Conservation (phyloP, 2,113 vertebrate genomes). For the Poeciliopsis occidentalis region DNA sequence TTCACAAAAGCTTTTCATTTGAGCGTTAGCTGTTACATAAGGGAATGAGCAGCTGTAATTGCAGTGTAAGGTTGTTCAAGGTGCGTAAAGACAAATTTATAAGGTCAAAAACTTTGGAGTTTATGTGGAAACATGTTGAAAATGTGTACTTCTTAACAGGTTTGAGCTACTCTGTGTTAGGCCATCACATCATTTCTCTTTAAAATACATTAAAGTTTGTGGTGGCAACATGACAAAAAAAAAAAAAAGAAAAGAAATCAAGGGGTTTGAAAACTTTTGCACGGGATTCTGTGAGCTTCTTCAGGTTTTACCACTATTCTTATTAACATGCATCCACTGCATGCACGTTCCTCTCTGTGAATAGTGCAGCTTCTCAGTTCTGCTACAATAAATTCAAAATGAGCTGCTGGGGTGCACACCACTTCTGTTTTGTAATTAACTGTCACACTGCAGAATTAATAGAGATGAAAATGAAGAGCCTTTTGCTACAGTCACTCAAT, state of each 20-base stretch:
- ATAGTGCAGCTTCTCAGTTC: constrained; percentile 46
- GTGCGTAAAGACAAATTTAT: too few relatives aligned
- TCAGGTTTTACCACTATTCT: background rate
- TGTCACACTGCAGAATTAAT: constrained; percentile 57
- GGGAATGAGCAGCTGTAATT: too few relatives aligned
- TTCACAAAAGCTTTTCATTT: background rate
- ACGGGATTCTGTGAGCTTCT: background rate
- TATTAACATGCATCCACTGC: constrained; percentile 28
- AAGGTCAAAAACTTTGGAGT: background rate
- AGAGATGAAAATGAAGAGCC: constrained; percentile 32
- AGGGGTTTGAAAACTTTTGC: background rate
- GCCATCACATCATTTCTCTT: background rate
- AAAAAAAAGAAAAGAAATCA: background rate
- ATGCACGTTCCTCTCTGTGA: constrained; percentile 35
- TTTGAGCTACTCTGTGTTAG: background rate
- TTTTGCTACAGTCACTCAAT: constrained; percentile 25
- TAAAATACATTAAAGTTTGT: background rate
- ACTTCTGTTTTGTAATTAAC: constrained; percentile 67
- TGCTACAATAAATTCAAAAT: constrained; percentile 61
- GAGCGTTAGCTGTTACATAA: background rate
- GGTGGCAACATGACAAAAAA: background rate
- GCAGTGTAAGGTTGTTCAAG: too few relatives aligned
- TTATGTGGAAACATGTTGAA: background rate
- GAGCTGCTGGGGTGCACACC: constrained; percentile 46
- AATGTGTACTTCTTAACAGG: background rate